Evolutionary conservation across 2,888 invertebrate genomes (phyloP), one percentile per base, ranked within the genome.

Genomic region (Hermaeophaga mercurialis): DNA sequence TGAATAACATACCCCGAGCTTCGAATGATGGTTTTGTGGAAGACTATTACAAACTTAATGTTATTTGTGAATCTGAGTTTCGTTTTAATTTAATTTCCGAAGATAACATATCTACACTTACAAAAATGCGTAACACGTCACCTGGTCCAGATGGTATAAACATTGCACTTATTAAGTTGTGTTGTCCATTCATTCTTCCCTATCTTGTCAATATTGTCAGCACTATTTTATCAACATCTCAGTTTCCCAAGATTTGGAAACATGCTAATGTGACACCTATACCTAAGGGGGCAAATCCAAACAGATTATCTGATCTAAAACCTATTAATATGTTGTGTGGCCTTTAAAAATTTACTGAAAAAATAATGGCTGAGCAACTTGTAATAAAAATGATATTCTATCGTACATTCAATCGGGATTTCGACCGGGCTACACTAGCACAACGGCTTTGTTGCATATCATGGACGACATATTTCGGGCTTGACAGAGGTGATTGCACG

Each of bases 191-290:
- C n/a, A 36, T 36, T 5, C 17, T 36, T 14, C 36, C 36, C 3
- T 9, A 14, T 36, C 14, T 36, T 3, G 5, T 36, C 6, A 36
- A 36, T 9, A 36, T 36, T 17, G 14, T 36, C 14, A 36, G 14
- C 36, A 36, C 14, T 36, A 36, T 36, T 36, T 36, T 36, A 36
- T 15, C 14, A 17, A 14, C 6, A 5, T 36, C 36, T 14, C 15
- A 36, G 14, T 36, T 36, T 36, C 3, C 36, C 15, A 14, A 11
- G 14, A 36, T 36, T 14, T 36, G 36, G 36, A 36, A 36, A 36
- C 36, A 36, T 36, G 36, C 36, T 36, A 12, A 36, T 14, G 15
- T 36, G 2, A 36, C 15, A 36, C 36, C 36, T 14, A 36, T 36
- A 5, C 36, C 36, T 11, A 36, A 36, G 14, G 9, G 3, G 14